These are phyloP conservation scores for Astyanax mexicanus DNA, from an alignment of 2,797 vertebrate genomes.

Conservation along the genomic window DNA sequence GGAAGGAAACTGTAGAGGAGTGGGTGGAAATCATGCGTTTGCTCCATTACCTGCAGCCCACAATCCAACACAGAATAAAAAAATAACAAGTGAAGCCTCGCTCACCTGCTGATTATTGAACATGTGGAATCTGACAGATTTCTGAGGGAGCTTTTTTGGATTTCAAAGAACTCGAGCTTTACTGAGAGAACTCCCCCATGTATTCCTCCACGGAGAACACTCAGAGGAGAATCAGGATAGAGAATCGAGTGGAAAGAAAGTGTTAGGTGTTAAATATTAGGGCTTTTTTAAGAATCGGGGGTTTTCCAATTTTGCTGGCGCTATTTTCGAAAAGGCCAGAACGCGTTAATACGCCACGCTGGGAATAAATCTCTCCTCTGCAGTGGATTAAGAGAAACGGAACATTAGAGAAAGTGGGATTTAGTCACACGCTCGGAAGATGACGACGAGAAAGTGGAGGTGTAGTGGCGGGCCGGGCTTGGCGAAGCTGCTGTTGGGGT, in stretches of 20 bases:
- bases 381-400: slow-evolving; percentile 64
- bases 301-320: slow-evolving; percentile 48
- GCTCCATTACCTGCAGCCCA: slow-evolving; percentile 61
- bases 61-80: slow-evolving; percentile 58
- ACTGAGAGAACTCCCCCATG: slow-evolving; percentile 39
- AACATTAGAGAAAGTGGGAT: slow-evolving; percentile 57
- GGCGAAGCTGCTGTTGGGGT: slow-evolving; percentile 67
- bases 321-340: slow-evolving; percentile 58
- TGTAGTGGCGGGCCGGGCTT: slow-evolving; percentile 62
- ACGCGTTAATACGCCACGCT: slow-evolving; percentile 50
- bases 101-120: slow-evolving; percentile 34
- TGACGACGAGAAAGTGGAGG: slow-evolving; percentile 70
- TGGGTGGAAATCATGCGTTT: slow-evolving; percentile 58
- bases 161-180: slow-evolving; percentile 38
- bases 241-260: slow-evolving; percentile 68
- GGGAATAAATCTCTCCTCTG: slow-evolving; percentile 57
- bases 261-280: slow-evolving; percentile 58
- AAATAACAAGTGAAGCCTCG: slow-evolving; percentile 19
- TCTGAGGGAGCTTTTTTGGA: slow-evolving; percentile 47
- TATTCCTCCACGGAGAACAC: slow-evolving; percentile 69
- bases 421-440: slow-evolving; percentile 58
- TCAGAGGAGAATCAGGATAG: slow-evolving; percentile 73
- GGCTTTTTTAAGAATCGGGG: slow-evolving; percentile 42
- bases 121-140: slow-evolving; percentile 50
- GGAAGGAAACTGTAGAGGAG: slow-evolving; percentile 58